Evolutionary conservation across 2,113 vertebrate species (phyloP).

Genomic region (Laticauda laticaudata): DNA sequence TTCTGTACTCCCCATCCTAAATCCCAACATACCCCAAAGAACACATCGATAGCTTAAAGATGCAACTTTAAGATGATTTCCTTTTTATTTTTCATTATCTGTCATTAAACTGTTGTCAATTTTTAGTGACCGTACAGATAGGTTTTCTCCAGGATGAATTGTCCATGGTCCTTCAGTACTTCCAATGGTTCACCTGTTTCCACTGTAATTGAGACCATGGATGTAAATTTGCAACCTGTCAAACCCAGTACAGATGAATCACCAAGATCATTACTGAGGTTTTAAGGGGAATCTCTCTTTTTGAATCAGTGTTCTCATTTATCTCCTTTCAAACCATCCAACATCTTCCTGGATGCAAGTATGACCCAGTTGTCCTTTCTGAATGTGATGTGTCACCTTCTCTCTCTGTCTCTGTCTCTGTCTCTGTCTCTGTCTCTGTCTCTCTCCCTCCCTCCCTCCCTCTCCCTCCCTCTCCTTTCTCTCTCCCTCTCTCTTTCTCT

Average conservation of each 20-base stretch:
- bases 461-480: too few relatives aligned
- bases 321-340: neutral
- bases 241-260: slow-evolving; percentile 1
- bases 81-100: neutral
- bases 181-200: neutral
- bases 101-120: neutral
- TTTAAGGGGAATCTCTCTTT: slow-evolving; percentile 8
- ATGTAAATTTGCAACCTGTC: slow-evolving; percentile 9
- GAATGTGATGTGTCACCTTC: neutral
- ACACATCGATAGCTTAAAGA: neutral
- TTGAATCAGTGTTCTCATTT: slow-evolving; percentile 18
- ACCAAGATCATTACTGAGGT: neutral
- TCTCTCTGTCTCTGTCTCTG: neutral
- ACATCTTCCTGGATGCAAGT: neutral
- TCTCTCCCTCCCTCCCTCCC: accelerated
- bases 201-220: neutral
- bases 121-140: neutral
- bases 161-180: neutral
- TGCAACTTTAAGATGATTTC: neutral
- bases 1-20: neutral
- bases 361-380: neutral
- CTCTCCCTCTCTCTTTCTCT: too few relatives aligned
- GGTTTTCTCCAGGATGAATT: neutral
- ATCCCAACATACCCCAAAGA: neutral
- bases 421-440: too few relatives aligned